phyloP scores from a whole-genome alignment of 2,888 invertebrate genomes.

The Cephalotes varians region DNA sequence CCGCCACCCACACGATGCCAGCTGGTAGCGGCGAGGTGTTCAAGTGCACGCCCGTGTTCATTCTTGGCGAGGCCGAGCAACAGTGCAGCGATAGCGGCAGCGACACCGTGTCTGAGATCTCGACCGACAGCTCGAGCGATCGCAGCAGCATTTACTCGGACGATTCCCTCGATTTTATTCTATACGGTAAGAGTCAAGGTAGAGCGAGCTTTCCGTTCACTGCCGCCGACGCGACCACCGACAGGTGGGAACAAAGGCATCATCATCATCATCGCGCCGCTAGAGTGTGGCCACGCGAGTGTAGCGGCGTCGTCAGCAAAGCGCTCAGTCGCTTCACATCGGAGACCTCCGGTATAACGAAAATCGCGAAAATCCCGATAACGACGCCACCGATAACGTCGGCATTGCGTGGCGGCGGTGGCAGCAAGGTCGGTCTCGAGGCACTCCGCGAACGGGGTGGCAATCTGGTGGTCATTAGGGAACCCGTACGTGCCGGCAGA shows the following conservation, averaged over 20 bases:
- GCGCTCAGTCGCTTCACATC: constrained; percentile 85
- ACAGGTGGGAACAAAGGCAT: constrained; percentile 81
- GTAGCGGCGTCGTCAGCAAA: constrained; percentile 86
- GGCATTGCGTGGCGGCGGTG: constrained; percentile 68
- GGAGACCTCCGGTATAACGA: constrained; percentile 68
- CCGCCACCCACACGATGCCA: constrained; percentile 85
- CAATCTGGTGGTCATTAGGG: constrained; percentile 86
- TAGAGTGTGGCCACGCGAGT: constrained; percentile 85
- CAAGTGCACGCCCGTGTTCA: constrained; percentile 85
- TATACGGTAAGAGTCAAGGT: constrained; percentile 83
- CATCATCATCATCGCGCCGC: constrained; percentile 73
- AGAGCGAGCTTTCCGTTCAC: constrained; percentile 83
- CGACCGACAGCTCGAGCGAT: constrained; percentile 87
- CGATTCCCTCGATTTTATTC: constrained; percentile 86
- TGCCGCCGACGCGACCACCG: constrained; percentile 76
- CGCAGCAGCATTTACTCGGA: constrained; percentile 87
- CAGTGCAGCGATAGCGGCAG: constrained; percentile 85
- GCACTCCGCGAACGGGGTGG: constrained; percentile 85
- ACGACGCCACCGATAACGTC: constrained; percentile 47
- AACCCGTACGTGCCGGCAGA: constrained; percentile 85
- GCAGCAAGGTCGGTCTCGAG: constrained; percentile 83
- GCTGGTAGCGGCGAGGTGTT: constrained; percentile 82
- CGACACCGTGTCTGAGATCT: constrained; percentile 86
- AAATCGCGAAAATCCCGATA: constrained; percentile 52
- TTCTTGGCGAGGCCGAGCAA: constrained; percentile 84